Base-by-base conservation (phyloP, 2,888 invertebrate genomes). In the Drosophila pegasa region DNA sequence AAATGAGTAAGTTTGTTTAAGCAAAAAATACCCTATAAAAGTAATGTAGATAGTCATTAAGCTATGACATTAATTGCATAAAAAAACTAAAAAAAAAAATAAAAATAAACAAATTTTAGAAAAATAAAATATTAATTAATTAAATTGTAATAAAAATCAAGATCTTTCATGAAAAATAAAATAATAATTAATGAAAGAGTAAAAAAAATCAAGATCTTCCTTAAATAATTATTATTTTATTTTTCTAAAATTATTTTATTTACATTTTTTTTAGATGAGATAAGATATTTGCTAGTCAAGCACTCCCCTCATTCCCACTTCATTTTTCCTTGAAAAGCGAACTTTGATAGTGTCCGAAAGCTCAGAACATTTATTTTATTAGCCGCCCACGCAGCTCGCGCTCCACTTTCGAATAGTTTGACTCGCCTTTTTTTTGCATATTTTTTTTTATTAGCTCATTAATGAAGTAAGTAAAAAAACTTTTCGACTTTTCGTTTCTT, bases 381-480 rank as follows among this genome's bases (percentile, higher is more conserved):
- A 54, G 50, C 25, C 31, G 18, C 29, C 20, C 20, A 54, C 14
- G 14, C 29, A 20, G 14, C 54, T 33, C 31, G 31, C 31, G 38
- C 14, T 20, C 16, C 20, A 12, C 9, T 41, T 37, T 14, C 29
- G 43, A 69, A 63, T 60, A 64, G 51, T 65, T 70, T 35, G 40
- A 56, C 33, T 63, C 16, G 47, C n/a, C 22, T 50, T 27, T 48
- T 33, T 33, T 33, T 20, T 22, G 3, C 31, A 29, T 47, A 14
- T 47, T 20, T 10, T 43, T 54, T 55, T 37, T 55, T 45, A 55
- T 59, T 38, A 50, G 56, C 38, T 58, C 62, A 54, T 75, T 62
- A 66, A 57, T 58, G 65, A 64, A 68, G 59, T 57, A 20, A 43
- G 43, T 27, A 43, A 43, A 43, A 47, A 61, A 76, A 73, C 38